Evolutionary conservation across 2,113 vertebrate genomes (phyloP), one percentile per base, ranked within the genome.

Genomic region (Artemisiospiza belli): DNA sequence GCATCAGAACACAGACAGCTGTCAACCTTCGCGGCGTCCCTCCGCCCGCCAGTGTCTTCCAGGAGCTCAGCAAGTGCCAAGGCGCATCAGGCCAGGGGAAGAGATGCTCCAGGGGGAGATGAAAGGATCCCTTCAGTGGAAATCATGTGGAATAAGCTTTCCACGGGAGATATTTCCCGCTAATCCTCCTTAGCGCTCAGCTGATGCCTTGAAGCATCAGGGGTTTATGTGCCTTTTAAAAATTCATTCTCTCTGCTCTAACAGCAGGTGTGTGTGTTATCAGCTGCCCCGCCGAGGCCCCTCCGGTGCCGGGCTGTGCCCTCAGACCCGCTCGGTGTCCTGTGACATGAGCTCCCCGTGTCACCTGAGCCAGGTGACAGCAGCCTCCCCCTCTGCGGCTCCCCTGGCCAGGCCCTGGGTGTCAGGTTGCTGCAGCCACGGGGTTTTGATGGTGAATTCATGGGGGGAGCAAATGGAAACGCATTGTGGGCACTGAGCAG

Each of bases 71-170:
- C 59, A 0, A 96, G 93, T 95, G 96, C 96, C 96, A 94, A 88
- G 93, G 93, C 96, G 3, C 93, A 92, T 96, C 92, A 95, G 94
- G 80, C 93, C 90, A 12, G 92, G 93, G 93, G 92, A 92, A 18
- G 88, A 95, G 92, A 96, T 66, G 93, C 93, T 96, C 93, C 55
- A 9, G 93, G 94, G 94, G 83, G 93, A 96, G 94, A 96, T 92
- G 93, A 97, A 96, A 95, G 96, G 92, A 94, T 95, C 94, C 96
- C 95, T 86, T 92, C 90, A 93, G 94, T 96, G 94, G 94, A 96
- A 97, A 70, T 97, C 95, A 96, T 96, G 95, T 96, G 95, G 93
- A 92, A 92, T 96, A 96, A 97, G 94, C 94, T 96, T 96, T 96
- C 95, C 95, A 90, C 25, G 61, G 95, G 95, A 96, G 94, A 95